Conservation (phyloP, 1,140 invertebrate species). For the Drosophila ambigua region DNA sequence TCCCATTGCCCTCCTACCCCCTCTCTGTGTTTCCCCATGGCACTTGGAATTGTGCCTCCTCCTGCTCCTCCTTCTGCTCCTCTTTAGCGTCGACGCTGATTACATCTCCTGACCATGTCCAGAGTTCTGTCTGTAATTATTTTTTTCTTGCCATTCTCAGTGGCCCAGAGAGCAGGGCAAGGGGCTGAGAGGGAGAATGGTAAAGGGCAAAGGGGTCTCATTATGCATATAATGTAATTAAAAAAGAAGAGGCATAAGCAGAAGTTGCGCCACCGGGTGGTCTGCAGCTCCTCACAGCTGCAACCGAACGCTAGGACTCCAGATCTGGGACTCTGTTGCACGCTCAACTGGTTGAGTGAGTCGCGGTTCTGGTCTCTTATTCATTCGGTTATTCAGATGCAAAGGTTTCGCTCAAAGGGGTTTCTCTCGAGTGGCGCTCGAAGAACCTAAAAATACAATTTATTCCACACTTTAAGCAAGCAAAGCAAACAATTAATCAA, state of each 20-base stretch:
- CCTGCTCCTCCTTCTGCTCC: background rate
- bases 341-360: constrained; percentile 44
- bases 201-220: constrained; percentile 21
- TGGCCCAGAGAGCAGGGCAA: constrained; percentile 6
- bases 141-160: constrained; percentile 52
- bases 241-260: constrained; percentile 53
- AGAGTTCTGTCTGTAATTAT: constrained; percentile 67
- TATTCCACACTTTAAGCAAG: constrained; percentile 42
- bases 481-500: constrained; percentile 66
- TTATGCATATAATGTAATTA: constrained; percentile 79
- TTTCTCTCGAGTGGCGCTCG: constrained; percentile 15
- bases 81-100: constrained; percentile 54
- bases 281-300: constrained; percentile 1
- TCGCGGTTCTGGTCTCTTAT: background rate
- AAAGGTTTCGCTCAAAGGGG: constrained; percentile 1
- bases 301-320: constrained; percentile 2
- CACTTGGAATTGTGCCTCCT: constrained; percentile 3
- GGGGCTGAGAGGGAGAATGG: no score
- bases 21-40: background rate
- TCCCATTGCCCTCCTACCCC: background rate
- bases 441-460: constrained; percentile 27
- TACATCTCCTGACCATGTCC: constrained; percentile 61
- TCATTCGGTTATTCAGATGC: constrained; percentile 15
- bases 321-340: constrained; percentile 8
- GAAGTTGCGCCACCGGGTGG: constrained; percentile 34